Evolutionary conservation across 2,888 invertebrate species (phyloP), one percentile per base, ranked within the genome.

Genomic region (Macaria notata): DNA sequence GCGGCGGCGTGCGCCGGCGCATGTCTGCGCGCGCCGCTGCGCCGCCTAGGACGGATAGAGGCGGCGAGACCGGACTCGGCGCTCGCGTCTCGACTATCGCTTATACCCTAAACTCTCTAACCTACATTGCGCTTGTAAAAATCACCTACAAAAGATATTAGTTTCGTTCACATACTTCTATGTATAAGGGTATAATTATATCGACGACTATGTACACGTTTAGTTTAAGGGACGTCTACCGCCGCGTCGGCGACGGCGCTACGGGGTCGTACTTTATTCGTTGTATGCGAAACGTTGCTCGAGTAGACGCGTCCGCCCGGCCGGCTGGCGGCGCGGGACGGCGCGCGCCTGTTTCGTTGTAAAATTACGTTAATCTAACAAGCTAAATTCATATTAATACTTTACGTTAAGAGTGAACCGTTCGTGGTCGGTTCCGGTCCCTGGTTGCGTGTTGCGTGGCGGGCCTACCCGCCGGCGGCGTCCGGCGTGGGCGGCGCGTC

Each of bases 61-160:
- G 84, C 83, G 88, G 87, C 87, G 83, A 87, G 86, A 83, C 82
- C 83, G 82, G 54, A 48, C 59, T 55, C 81, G 83, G 81, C 84
- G 82, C 82, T 84, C 84, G 83, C 84, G 79, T 83, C 82, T 84
- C 79, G 78, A 83, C 81, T 81, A 81, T 84, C 80, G 83, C 88
- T 87, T 89, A 88, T 83, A 79, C 77, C 73, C 75, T 87, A 84
- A 79, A 81, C 77, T 81, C 75, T 83, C 85, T 89, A 89, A 87
- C 86, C 90, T 90, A 90, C 90, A 78, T 87, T 89, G 89, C 90
- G 83, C 84, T 92, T 92, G 92, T 92, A 92, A 92, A 92, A 90
- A 89, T 91, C 89, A 85, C 88, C 92, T 92, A 92, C 92, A 92
- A 92, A 92, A 92, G 92, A 92, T 92, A 92, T 91, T 91, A 91